Evolutionary conservation across 2,797 vertebrate genomes (phyloP).

Genomic region (Emydoidea blandingii): DNA sequence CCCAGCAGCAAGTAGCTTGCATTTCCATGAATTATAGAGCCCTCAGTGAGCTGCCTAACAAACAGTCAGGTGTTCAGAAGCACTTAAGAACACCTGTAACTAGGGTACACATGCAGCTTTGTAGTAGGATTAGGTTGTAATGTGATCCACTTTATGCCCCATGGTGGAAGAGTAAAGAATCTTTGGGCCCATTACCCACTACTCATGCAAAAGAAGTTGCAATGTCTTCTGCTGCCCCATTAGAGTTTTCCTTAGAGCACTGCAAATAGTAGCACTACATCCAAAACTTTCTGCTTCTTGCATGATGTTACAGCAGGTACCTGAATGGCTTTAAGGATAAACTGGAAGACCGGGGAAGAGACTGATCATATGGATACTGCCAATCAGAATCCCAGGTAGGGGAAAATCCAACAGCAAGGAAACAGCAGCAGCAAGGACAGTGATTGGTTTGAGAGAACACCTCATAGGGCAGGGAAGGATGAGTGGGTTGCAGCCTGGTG

Average conservation of each 20-base stretch:
- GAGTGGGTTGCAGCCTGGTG: not conserved
- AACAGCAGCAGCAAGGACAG: not conserved
- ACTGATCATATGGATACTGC: not conserved
- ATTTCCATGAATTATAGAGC: not conserved
- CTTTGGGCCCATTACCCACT: not conserved
- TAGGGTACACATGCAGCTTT: not conserved
- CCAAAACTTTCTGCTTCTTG: not conserved
- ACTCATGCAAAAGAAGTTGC: not conserved
- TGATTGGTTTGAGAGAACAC: not conserved
- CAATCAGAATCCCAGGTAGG: not conserved
- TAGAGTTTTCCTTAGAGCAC: not conserved
- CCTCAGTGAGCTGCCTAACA: not conserved
- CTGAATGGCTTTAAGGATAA: not conserved
- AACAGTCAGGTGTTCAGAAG: not conserved
- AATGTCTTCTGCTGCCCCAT: not conserved
- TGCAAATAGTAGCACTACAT: not conserved
- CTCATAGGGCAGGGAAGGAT: not conserved
- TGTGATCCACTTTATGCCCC: not conserved
- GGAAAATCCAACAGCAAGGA: not conserved
- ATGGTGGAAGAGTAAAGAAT: not conserved
- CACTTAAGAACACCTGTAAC: not conserved
- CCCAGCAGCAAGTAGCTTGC: not conserved
- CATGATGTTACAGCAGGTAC: not conserved
- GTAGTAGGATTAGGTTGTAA: not conserved
- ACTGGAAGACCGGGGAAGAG: not conserved